Evolutionary conservation across 2,797 vertebrate species (phyloP), one percentile per base, ranked within the genome.

Genomic region (Varecia variegata): DNA sequence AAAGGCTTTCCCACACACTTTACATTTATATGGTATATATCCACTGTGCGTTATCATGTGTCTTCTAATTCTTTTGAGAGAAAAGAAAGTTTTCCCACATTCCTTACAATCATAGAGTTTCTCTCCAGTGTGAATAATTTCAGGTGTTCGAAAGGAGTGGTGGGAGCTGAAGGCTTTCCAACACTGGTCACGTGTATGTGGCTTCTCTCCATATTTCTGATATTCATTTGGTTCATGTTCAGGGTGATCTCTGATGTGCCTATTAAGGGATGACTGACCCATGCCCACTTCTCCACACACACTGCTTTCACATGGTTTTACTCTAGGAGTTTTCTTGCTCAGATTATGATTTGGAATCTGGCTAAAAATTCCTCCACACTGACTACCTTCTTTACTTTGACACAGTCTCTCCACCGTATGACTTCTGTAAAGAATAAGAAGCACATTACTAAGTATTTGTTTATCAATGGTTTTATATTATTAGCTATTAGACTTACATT

Each of bases 361-460:
- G 67, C 30, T 82, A 74, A 25, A 56, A 38, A 43, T 62, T 93
- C 71, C 88, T 74, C 38, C 30, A 38, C 4, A 25, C 3, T 40
- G 87, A 93, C 1, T 45, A 54, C 8, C 12, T 82, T 70, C 52
- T 84, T 77, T 52, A 67, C 32, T 79, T 89, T 86, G 87, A 65
- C 45, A 43, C 43, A 40, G 50, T 54, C 52, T 92, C 60, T 86
- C 88, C 71, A 82, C 35, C 40, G 43, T 30, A 38, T 38, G 23
- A 73, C 23, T 79, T 89, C 94, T 95, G 88, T 62, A 56, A 95
- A 93, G 89, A 85, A 79, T 2, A 20, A 83, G 9, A 94, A 83
- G 4, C 27, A 74, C 18, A 25, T 50, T 58, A 73, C 84, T 76
- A 88, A n/a, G 12, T 6, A 79, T 80, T 74, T 83, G 1, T 88